Evolutionary conservation across 2,888 invertebrate species (phyloP).

Genomic region (Leptinotarsa juncta): DNA sequence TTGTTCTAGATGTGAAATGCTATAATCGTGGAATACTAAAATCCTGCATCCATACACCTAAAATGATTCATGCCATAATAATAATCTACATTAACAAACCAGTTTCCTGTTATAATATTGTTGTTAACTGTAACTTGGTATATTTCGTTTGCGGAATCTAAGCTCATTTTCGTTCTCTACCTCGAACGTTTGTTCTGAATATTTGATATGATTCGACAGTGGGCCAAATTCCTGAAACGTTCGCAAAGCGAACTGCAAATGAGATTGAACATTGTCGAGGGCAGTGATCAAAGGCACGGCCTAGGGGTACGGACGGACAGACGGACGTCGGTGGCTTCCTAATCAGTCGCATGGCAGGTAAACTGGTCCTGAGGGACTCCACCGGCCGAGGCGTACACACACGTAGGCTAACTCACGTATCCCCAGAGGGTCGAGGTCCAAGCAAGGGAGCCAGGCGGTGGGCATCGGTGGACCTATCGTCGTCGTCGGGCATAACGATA

Average conservation of each 20-base stretch:
- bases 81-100: too few species aligned
- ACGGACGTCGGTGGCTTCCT: constrained; percentile 58
- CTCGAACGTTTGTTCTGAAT: not conserved
- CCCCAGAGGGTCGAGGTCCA: constrained; percentile 58
- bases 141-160: not conserved
- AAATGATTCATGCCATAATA: too few species aligned
- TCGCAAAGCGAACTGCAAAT: constrained; percentile 19
- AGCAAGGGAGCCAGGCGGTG: constrained; percentile 29
- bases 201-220: constrained; percentile 5
- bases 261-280: constrained; percentile 12
- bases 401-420: constrained; percentile 61
- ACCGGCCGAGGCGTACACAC: constrained; percentile 59
- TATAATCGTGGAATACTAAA: too few species aligned
- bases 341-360: constrained; percentile 67
- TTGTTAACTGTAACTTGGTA: not conserved
- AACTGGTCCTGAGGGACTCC: constrained; percentile 63
- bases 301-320: constrained; percentile 33
- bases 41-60: too few species aligned
- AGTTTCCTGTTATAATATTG: too few species aligned
- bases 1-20: too few species aligned
- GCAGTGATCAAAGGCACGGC: constrained; percentile 22
- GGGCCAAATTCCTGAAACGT: not conserved
- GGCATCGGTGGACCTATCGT: not conserved
- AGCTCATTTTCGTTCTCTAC: not conserved
- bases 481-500: constrained; percentile 62